Percentiles rank a stretch among this genome's conserved stretches.
phyloP scores from a whole-genome alignment of 2,113 vertebrate genomes.

The Malurus melanocephalus region DNA sequence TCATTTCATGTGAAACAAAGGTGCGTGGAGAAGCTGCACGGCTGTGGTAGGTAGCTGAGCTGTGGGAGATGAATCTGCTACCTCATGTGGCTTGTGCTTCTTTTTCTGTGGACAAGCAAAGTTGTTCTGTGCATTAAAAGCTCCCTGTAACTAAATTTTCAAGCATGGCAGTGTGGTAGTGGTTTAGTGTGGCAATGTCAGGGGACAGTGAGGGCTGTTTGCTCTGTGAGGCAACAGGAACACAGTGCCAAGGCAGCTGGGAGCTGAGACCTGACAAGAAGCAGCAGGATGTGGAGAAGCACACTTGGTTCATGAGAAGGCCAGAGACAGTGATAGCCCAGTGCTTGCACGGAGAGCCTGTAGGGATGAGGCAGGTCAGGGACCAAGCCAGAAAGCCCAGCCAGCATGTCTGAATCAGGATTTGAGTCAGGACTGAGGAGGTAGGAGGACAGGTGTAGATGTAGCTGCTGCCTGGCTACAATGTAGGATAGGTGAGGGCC shows the following conservation, averaged over 20 bases:
- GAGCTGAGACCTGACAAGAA: background rate
- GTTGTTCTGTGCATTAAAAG: background rate
- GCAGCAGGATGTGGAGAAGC: background rate
- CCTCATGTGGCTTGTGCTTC: background rate
- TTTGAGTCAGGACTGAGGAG: background rate
- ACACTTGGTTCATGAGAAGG: background rate
- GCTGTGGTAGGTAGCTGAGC: background rate
- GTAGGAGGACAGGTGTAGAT: background rate
- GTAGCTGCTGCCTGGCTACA: rapidly evolving
- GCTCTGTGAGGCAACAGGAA: background rate
- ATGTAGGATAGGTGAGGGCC: background rate
- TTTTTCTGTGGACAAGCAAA: background rate
- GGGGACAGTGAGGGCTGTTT: background rate
- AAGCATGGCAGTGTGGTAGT: background rate
- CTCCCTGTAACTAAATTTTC: background rate
- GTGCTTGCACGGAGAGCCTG: background rate
- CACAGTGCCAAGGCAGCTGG: background rate
- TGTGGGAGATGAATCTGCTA: background rate
- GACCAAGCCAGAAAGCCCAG: background rate
- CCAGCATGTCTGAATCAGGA: background rate
- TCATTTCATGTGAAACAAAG: background rate
- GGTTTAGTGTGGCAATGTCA: background rate
- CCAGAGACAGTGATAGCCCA: background rate
- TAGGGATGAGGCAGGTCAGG: background rate
- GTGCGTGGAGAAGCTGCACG: background rate